Evolutionary conservation across 1,140 invertebrate species (phyloP), one percentile per base, ranked within the genome.

Genomic region (Cherax quadricarinatus): DNA sequence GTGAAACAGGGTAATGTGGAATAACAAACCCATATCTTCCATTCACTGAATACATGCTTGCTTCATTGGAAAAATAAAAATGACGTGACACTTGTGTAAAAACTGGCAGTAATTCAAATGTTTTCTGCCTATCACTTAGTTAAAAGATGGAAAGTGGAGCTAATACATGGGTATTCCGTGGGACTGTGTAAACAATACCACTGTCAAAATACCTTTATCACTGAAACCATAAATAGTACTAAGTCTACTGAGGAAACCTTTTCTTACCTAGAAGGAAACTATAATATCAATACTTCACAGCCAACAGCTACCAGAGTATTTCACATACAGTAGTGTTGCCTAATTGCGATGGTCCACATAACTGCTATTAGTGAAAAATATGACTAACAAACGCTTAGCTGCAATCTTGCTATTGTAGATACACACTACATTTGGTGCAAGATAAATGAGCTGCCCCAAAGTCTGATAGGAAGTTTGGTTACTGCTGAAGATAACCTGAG

Each of bases 331-430:
- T 86, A 91, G 90, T 79, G 84, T 91, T 91, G 90, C 85, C 84
- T 91, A 86, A 91, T 70, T 80, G 57, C 81, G 90, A 91, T 91
- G 90, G 90, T 91, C 90, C 90, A 87, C 90, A 86, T 48, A 81
- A 82, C 70, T 90, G 70, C 82, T 48, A 79, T 80, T 30, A 41
- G 75, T 86, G 82, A 91, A 82, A 75, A 84, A 89, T 83, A 83
- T 83, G 80, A 83, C 80, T 84, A 66, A 57, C 53, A 89, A 62
- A 89, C 51, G 66, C 80, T 84, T 83, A 89, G 62, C 66, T 83
- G 70, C 81, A 66, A 84, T 80, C 80, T 60, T 48, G 48, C 24
- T 89, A 75, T 30, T 75, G 41, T 89, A 84, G 53, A 88, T 80
- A 88, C 60, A 48, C 30, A 81, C 81, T 83, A 53, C 81, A 70